Evolutionary conservation across 2,797 vertebrate genomes (phyloP).

Genomic region (Jordanella pulchra): DNA sequence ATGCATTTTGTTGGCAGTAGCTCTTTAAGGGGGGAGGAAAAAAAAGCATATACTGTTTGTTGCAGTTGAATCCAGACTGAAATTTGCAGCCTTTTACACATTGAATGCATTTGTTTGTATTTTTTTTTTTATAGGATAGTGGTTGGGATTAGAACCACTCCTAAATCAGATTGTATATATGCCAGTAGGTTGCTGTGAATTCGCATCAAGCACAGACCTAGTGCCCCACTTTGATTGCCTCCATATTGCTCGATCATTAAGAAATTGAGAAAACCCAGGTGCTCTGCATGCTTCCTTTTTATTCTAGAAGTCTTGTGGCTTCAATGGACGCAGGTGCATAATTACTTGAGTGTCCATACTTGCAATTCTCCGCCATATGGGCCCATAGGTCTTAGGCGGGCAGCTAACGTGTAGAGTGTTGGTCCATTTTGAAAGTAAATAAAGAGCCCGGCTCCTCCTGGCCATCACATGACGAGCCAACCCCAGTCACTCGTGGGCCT

Average conservation of each 20-base stretch:
- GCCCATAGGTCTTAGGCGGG: constrained; percentile 28
- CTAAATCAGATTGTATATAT: constrained; percentile 32
- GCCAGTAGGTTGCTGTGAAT: constrained; percentile 49
- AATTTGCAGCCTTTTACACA: constrained; percentile 12
- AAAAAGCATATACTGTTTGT: neutral
- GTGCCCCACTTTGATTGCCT: constrained; percentile 7
- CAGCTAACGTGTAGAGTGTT: constrained; percentile 39
- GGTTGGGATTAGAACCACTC: constrained; percentile 28
- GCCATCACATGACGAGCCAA: constrained; percentile 71
- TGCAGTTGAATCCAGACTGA: neutral
- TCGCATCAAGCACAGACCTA: constrained; percentile 27
- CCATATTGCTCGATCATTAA: neutral
- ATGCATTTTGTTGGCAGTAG: constrained; percentile 27
- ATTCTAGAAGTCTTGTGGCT: constrained; percentile 1
- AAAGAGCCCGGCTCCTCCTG: constrained; percentile 65
- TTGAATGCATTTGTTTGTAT: neutral
- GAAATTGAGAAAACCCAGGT: constrained; percentile 25
- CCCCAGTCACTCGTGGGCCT: constrained; percentile 57
- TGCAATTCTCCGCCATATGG: constrained; percentile 12
- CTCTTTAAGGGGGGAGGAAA: neutral
- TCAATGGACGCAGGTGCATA: neutral
- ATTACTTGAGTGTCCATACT: constrained; percentile 1
- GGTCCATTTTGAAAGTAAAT: constrained; percentile 68
- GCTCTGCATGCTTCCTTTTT: constrained; percentile 9
- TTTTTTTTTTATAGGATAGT: constrained; percentile 26